These are phyloP conservation scores for Corythornis vintsioides DNA, from an alignment of 2,113 vertebrate genomes.

Conservation along the genomic window DNA sequence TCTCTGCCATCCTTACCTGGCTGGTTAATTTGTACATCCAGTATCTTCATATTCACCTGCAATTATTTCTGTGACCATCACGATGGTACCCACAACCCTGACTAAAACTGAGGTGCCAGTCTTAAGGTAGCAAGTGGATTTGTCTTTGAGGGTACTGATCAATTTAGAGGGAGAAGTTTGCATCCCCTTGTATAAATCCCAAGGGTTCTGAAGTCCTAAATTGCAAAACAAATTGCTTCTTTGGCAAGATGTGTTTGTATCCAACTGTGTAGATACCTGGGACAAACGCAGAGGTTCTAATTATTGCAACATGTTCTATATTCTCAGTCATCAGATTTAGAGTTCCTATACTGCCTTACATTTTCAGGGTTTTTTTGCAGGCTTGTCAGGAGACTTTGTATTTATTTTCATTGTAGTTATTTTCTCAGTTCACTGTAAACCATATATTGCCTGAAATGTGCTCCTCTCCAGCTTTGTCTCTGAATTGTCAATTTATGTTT, in stretches of 20 bases:
- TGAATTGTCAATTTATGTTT: slow-evolving; percentile 47
- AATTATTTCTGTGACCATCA: not conserved
- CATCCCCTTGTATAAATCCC: not conserved
- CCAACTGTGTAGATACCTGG: not conserved
- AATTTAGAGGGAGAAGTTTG: not conserved
- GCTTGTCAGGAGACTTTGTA: not conserved
- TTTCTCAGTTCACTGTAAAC: slow-evolving; percentile 28
- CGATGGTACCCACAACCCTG: not conserved
- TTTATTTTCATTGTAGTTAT: slow-evolving; percentile 18
- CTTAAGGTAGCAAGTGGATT: not conserved
- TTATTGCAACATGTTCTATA: not conserved
- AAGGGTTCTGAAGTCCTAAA: not conserved
- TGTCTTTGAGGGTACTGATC: not conserved
- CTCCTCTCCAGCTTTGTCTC: slow-evolving; percentile 29
- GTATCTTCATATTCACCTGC: not conserved
- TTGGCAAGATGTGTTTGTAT: not conserved
- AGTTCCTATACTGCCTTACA: not conserved
- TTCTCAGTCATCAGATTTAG: not conserved
- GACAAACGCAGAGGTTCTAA: not conserved
- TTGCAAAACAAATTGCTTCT: not conserved
- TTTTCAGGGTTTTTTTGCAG: not conserved
- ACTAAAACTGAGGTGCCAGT: not conserved
- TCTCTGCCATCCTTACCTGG: fast-evolving
- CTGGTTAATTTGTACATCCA: not conserved
- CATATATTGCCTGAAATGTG: not conserved